Base-by-base conservation (phyloP, 2,113 vertebrate species). In the Recurvirostra avosetta region DNA sequence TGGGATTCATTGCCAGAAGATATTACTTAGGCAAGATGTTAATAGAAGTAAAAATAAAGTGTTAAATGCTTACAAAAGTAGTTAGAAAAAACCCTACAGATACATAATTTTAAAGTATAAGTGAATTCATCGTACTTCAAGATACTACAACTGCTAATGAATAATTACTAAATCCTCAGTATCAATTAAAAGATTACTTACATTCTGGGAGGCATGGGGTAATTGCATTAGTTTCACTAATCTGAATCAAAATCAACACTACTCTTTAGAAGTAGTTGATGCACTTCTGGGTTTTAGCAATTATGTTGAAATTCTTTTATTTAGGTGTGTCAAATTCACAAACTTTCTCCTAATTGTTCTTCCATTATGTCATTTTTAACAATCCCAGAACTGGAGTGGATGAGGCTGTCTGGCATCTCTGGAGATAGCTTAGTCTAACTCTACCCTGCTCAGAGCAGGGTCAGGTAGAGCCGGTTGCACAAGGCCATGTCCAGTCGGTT, bases 401-500 rank as follows among this genome's bases (percentile, higher is more conserved):
- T 8, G 32, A 61, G 29, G 30, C 27, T 82, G 26, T 6, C 30
- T 20, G 70, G 32, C 8, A 23, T 55, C 41, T 73, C 40, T 90
- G 50, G 50, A 65, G 34, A 17, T 76, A 9, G 15, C 34, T 86
- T 61, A 55, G n/a, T 49, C 29, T 40, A 21, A 34, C 49, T 52
- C 65, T 90, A 56, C n/a, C 63, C 34, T 47, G 71, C 59, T 72
- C 13, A 61, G 22, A 18, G 67, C 21, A 45, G 61, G 25, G 21
- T 27, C 32, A 20, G 34, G 65, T 45, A 76, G 34, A 71, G 26
- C 20, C 7, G 6, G 9, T n/a, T 70, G 12, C 45, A 13, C 45
- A 56, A 52, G 18, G 15, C 62, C 8, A 1, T 0, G 15, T 40
- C 34, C 5, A 0, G n/a, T 8, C 3, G 3, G 55, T 26, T 38